These are phyloP conservation scores for Motacilla tschutschensis DNA, from an alignment of 2,113 vertebrate genomes.

Conservation along the genomic window DNA sequence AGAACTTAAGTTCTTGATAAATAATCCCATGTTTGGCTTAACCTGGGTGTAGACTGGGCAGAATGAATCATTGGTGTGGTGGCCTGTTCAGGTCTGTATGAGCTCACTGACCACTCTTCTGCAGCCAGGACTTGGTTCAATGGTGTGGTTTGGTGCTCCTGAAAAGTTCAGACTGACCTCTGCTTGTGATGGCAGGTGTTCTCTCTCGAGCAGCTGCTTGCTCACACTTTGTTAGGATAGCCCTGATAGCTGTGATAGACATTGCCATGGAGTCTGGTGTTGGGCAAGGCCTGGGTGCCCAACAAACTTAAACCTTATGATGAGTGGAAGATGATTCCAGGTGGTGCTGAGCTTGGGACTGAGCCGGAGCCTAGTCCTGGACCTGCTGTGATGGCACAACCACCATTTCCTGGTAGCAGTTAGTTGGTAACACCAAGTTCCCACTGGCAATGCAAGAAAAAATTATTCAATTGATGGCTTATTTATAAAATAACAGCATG, in stretches of 20 bases:
- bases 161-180: background rate
- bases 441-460: background rate
- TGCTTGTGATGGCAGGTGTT: background rate
- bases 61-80: background rate
- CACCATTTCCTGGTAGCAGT: background rate
- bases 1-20: background rate
- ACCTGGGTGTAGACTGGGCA: background rate
- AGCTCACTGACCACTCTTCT: background rate
- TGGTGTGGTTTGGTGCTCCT: background rate
- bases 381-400: background rate
- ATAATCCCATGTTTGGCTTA: background rate
- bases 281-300: background rate
- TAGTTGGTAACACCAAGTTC: background rate
- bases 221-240: background rate
- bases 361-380: background rate
- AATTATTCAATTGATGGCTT: background rate
- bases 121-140: background rate
- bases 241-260: background rate
- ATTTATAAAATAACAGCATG: background rate
- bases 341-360: background rate
- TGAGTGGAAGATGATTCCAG: background rate
- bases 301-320: background rate
- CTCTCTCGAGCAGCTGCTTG: background rate
- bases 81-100: background rate
- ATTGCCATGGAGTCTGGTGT: accelerated